Evolutionary conservation across 2,113 vertebrate species (phyloP).

Genomic region (Prunella himalayana): DNA sequence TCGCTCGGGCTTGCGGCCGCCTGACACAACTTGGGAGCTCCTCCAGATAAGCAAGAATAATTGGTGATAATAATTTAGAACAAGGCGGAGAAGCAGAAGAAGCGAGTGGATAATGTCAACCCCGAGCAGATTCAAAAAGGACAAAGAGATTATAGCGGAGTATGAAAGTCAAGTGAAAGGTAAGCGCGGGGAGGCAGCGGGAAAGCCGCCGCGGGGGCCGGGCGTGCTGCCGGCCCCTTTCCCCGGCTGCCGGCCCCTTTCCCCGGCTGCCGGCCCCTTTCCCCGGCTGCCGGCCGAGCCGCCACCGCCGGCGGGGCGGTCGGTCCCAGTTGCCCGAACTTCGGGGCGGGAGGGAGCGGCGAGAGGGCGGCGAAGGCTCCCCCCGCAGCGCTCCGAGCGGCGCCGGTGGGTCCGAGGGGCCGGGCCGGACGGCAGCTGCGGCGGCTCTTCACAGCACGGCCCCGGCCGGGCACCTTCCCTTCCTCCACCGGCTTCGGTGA

Average conservation of each 20-base stretch:
- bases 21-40: not conserved
- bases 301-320: not conserved
- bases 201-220: not conserved
- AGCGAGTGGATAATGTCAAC: constrained; percentile 84
- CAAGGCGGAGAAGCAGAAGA: not conserved
- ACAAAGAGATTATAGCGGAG: constrained; percentile 96
- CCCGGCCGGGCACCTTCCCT: not conserved
- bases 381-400: not conserved
- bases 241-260: not conserved
- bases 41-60: not conserved
- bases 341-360: not conserved
- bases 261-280: not conserved
- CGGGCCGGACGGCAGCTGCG: not conserved
- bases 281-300: not conserved
- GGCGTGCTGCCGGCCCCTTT: not conserved
- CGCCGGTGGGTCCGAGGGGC: not conserved
- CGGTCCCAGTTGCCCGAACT: not conserved
- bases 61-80: not conserved
- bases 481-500: not conserved
- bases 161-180: constrained; percentile 99
- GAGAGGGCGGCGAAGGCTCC: not conserved
- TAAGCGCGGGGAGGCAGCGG: constrained; percentile 58
- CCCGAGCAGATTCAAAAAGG: constrained; percentile 92
- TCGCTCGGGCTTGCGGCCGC: not conserved
- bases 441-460: not conserved